Evolutionary conservation across 92 coral and sea anemone species (phyloP).

Genomic region (Parazoanthus atlanticus): DNA sequence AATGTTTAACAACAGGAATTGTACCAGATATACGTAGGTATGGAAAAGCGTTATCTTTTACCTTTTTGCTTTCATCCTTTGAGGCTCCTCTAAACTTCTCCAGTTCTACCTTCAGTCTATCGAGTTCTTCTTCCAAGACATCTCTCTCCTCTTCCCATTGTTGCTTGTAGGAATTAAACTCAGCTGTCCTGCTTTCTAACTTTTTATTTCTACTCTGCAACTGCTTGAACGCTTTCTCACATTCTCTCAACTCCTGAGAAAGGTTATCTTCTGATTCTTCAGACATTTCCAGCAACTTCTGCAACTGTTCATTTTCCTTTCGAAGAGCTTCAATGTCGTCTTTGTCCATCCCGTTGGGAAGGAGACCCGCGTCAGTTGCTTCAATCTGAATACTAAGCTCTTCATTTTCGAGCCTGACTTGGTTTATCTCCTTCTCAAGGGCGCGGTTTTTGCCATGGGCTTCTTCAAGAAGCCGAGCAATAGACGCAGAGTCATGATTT

Average conservation of each 20-base stretch:
- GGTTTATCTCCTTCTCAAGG: conserved; percentile 68
- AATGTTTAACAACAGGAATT: too few species aligned
- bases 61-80: conserved; percentile 38
- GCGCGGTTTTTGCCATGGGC: conserved; percentile 46
- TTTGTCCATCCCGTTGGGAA: conserved; percentile 44
- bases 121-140: conserved; percentile 68
- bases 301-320: conserved; percentile 67
- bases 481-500: conserved; percentile 29
- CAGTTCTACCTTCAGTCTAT: conserved; percentile 48
- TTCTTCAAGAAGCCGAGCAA: conserved; percentile 44
- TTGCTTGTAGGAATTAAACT: conserved; percentile 55
- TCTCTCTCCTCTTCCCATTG: conserved; percentile 69
- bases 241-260: conserved; percentile 67
- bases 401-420: conserved; percentile 69
- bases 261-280: conserved; percentile 84
- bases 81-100: not conserved
- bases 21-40: too few species aligned
- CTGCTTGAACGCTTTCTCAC: conserved; percentile 61
- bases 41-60: not conserved
- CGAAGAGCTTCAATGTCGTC: conserved; percentile 59
- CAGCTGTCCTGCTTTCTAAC: conserved; percentile 46
- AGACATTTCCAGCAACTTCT: conserved; percentile 81
- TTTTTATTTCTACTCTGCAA: conserved; percentile 57
- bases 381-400: conserved; percentile 56
- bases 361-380: conserved; percentile 35